Percentiles rank a stretch among this genome's conserved stretches.
phyloP scores from a whole-genome alignment of 2,888 invertebrate species.

The Phortica magna region DNA sequence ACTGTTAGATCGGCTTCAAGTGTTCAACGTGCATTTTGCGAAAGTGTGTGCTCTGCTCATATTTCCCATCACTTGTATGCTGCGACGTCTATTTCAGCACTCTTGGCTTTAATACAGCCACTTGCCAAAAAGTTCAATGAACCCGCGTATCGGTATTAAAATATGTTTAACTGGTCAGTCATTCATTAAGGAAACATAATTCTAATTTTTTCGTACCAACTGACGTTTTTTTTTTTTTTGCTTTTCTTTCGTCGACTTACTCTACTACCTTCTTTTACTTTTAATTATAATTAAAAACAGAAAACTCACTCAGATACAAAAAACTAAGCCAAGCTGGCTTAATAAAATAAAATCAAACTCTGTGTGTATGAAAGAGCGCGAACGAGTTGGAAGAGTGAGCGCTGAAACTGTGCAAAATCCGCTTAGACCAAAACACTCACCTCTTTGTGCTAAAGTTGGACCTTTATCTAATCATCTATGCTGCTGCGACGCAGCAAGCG shows the following conservation, averaged over 20 bases:
- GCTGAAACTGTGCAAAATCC: conserved; percentile 6
- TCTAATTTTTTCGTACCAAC: conserved; percentile 56
- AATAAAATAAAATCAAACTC: conserved; percentile 6
- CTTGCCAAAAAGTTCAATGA: conserved; percentile 63
- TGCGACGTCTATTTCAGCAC: background rate
- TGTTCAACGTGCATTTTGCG: conserved; percentile 19
- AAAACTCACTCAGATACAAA: conserved; percentile 52
- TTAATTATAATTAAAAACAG: conserved; percentile 59
- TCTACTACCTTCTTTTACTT: conserved; percentile 56
- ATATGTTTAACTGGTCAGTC: conserved; percentile 62
- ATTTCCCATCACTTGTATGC: background rate
- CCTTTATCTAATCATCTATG: conserved; percentile 18
- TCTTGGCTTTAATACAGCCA: background rate
- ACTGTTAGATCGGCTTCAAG: conserved; percentile 61
- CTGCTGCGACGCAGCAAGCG: too few relatives aligned
- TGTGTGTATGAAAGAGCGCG: background rate
- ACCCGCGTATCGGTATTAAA: conserved; percentile 61
- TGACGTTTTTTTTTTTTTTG: conserved; percentile 18
- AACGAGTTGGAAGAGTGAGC: background rate
- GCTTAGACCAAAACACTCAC: background rate
- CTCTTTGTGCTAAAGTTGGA: background rate
- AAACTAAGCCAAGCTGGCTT: conserved; percentile 49
- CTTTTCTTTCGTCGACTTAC: conserved; percentile 40
- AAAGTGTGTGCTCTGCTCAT: background rate
- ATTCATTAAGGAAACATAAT: conserved; percentile 72